Base-by-base conservation (phyloP, 2,888 invertebrate species). In the Tiphia femorata region DNA sequence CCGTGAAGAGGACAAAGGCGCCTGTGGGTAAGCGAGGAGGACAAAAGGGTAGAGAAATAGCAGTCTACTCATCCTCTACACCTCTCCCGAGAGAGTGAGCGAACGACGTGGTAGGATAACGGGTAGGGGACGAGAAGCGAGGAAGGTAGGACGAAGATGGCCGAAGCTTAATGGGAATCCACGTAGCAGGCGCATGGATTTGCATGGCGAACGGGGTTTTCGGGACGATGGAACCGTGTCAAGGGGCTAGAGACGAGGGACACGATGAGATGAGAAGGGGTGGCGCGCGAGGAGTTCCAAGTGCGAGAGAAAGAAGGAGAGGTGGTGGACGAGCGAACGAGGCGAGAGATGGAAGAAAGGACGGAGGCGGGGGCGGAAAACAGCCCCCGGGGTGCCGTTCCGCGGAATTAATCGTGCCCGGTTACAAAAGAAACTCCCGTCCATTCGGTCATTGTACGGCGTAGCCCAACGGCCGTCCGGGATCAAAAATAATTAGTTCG, bases 361-460 rank as follows among this genome's bases (percentile, higher is more conserved):
- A 19, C 14, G 10, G 16, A 37, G 21, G 42, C 3, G 46, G 16
- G 30, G 12, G 27, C 19, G 8, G 49, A 49, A n/a, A 68, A 64
- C 56, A 62, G 65, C 65, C 77, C 70, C 77, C 38, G 38, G 72
- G 72, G 76, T 70, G 62, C 68, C 70, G 64, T 78, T 78, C 67
- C 57, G 62, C 61, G 54, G 70, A 72, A 78, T 75, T 78, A 73
- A 75, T 77, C 68, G 73, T 52, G 47, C 58, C 50, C 56, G 51
- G 57, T 64, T 67, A 59, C 67, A 66, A 70, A 73, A 71, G 72
- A 73, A 75, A 67, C 59, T 65, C 55, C n/a, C n/a, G 58, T 33
- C 23, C 46, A 49, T 52, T 65, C 55, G 58, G n/a, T 54, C 60
- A 62, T 66, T 69, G 62, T 52, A 55, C 59, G 43, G 38, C 49